Conservation (phyloP, 2,797 vertebrate species). For the Rhinogobio ventralis region DNA sequence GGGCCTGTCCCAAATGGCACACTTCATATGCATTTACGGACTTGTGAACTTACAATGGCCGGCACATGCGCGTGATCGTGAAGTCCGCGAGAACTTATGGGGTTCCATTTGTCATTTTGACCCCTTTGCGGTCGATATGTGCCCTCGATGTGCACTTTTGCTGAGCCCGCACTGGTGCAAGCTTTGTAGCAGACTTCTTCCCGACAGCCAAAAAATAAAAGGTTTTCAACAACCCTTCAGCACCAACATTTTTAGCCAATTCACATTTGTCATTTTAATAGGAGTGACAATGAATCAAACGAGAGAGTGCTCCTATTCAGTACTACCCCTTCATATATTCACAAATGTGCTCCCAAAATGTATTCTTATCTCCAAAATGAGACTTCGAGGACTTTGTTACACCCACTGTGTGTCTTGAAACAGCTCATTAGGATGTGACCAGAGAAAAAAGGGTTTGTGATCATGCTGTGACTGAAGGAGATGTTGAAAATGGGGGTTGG, state of each 20-base stretch:
- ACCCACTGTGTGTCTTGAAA: not conserved
- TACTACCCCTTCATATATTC: not conserved
- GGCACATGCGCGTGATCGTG: too few species aligned
- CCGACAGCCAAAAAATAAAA: too few species aligned
- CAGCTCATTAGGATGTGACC: not conserved
- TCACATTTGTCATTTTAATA: not conserved
- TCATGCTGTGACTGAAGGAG: conserved; percentile 47
- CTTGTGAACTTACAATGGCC: too few species aligned
- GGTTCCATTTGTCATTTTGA: too few species aligned
- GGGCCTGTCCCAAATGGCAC: too few species aligned
- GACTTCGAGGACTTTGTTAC: conserved; percentile 5
- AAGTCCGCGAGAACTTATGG: too few species aligned
- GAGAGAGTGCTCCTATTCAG: not conserved
- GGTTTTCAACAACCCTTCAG: not conserved
- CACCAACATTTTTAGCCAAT: not conserved
- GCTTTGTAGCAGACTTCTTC: too few species aligned
- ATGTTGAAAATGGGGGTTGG: conserved; percentile 57
- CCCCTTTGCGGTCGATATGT: too few species aligned
- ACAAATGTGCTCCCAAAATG: conserved; percentile 1
- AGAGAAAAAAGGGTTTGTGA: conserved; percentile 29
- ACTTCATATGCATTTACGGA: too few species aligned
- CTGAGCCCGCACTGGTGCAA: too few species aligned
- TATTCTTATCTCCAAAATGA: not conserved
- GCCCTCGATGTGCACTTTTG: too few species aligned
- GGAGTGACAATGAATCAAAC: not conserved